Evolutionary conservation across 2,113 vertebrate genomes (phyloP), one percentile per base, ranked within the genome.

Genomic region (Baryphthengus martii): DNA sequence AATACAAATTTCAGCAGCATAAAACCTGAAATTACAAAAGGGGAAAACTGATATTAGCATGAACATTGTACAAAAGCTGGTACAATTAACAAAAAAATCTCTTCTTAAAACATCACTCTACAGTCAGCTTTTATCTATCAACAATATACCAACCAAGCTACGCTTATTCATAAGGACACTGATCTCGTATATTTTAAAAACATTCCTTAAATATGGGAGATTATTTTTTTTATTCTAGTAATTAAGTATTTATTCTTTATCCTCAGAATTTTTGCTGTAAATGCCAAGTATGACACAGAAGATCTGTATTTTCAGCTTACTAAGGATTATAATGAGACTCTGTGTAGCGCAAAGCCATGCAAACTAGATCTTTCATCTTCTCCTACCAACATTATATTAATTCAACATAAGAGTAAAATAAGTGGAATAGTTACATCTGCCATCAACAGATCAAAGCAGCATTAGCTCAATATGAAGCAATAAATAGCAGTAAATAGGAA

Each of bases 1-100:
- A 29, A 99, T 99, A 93, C 99, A 99, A 93, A 99, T 99, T 98
- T 99, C 99, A 61, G 99, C 99, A 86, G 99, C 99, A 88, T 99
- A 99, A 98, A 99, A 99, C 96, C 99, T 99, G 97, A 18, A 96
- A 96, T 39, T 5, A 24, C 49, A 68, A 56, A 83, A 45, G 49
- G 21, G 83, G 11, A 68, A 84, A 20, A 31, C 9, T 29, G 18
- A 3, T 39, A 23, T 62, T 37, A 53, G 40, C 74, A 58, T n/a
- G 26, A 58, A 45, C 39, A n/a, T 10, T 23, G 17, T 28, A 73
- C 3, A 77, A 76, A 42, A 80, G 5, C 10, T 40, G 17, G 4
- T 23, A 42, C 33, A 84, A 72, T 35, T 19, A 24, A 63, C n/a
- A 71, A 81, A 28, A 20, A 47, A 9, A 29, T 7, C 17, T 74